These are phyloP conservation scores for Megaceryle torquata DNA, from an alignment of 2,113 vertebrate genomes.

Conservation along the genomic window DNA sequence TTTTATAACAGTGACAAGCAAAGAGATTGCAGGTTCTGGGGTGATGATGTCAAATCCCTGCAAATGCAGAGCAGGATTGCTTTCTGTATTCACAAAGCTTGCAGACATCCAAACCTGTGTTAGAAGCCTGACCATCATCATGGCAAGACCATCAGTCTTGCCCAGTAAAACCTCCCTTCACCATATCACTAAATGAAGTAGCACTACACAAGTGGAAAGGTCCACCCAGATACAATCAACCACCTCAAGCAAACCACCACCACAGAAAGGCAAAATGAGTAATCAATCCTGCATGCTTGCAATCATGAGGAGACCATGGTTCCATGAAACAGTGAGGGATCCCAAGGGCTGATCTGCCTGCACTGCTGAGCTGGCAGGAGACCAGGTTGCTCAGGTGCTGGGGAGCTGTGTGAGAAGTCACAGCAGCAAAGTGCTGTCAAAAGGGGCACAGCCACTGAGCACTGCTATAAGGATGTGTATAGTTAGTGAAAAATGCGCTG, in stretches of 20 bases:
- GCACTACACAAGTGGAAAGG: neutral
- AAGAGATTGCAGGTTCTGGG: neutral
- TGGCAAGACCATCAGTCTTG: neutral
- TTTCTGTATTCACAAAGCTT: neutral
- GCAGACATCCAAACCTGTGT: neutral
- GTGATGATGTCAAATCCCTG: neutral
- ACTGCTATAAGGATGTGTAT: accelerated
- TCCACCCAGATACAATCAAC: neutral
- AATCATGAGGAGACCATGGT: accelerated
- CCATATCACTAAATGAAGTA: accelerated
- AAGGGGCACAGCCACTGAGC: accelerated
- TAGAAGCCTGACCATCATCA: neutral
- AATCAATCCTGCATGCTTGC: accelerated
- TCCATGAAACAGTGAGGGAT: neutral
- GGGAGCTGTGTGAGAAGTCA: neutral
- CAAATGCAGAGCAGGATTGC: accelerated
- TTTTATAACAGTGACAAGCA: accelerated
- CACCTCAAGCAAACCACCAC: neutral
- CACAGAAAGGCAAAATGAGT: neutral
- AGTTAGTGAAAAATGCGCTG: neutral
- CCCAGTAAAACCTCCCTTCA: neutral
- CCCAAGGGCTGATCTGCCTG: too few relatives aligned
- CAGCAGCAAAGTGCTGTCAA: neutral
- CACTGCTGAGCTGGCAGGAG: neutral
- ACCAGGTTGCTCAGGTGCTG: neutral